Evolutionary conservation across 2,888 invertebrate species (phyloP).

Genomic region (Dyspetes luteomarginatus): DNA sequence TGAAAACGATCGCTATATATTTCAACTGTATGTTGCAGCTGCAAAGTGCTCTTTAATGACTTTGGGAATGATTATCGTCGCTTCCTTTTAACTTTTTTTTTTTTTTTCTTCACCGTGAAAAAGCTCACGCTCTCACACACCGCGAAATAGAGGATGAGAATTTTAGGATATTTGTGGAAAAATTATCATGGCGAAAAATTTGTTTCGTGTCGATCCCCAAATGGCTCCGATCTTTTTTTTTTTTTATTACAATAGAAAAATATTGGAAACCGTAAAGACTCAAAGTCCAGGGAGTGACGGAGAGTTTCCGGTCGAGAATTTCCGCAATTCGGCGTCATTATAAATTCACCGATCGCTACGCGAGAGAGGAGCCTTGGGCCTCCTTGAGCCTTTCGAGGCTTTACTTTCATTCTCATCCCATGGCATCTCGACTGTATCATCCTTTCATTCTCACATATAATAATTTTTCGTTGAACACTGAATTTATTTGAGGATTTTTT

Average conservation of each 20-base stretch:
- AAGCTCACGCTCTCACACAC: too few relatives aligned
- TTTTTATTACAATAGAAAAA: too few relatives aligned
- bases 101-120: too few relatives aligned
- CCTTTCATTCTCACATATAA: too few relatives aligned
- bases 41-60: conserved; percentile 34
- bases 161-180: too few relatives aligned
- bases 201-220: too few relatives aligned
- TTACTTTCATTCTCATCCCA: conserved; percentile 54
- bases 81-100: conserved; percentile 4
- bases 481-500: too few relatives aligned
- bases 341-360: conserved; percentile 42
- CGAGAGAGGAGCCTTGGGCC: conserved; percentile 6
- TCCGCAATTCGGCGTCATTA: conserved; percentile 48
- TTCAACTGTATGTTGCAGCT: conserved; percentile 17
- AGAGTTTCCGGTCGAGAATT: conserved; percentile 42
- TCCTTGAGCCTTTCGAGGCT: conserved; percentile 56
- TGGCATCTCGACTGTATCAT: conserved; percentile 13
- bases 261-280: not conserved
- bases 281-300: not conserved
- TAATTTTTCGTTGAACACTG: too few relatives aligned
- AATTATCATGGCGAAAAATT: too few relatives aligned
- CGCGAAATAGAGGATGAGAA: not conserved
- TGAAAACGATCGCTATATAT: conserved; percentile 27
- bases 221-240: too few relatives aligned
- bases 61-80: conserved; percentile 22